Base-by-base conservation (phyloP, 2,888 invertebrate species). In the Emmelina monodactyla region DNA sequence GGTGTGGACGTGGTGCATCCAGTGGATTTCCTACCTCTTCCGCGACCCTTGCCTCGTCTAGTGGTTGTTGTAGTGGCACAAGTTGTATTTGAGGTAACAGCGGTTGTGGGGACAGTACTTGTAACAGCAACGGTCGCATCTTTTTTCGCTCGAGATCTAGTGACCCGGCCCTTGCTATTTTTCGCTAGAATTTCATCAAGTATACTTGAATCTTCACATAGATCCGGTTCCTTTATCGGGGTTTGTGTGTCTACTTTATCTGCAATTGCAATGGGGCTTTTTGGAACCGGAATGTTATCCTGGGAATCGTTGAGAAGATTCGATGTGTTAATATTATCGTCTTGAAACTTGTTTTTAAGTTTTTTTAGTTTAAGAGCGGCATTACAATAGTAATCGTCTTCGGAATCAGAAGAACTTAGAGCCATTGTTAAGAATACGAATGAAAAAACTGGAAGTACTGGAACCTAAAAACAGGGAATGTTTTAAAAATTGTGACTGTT, bases 371-470 rank as follows among this genome's bases (percentile, higher is more conserved):
- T 69, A 28, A 59, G 53, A 1, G 66, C 66, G 25, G 61, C 48
- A 34, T 72, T 70, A 1, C 68, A 61, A 43, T 72, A 79, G 43
- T 62, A 70, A 40, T 79, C 76, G 19, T 73, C 73, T 16, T 78
- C 78, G 0, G 76, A 76, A 41, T 72, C 76, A 0, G 76, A 73
- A 1, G 69, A 72, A 41, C 58, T n/a, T n/a, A n/a, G n/a, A n/a
- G n/a, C n/a, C n/a, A n/a, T n/a, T n/a, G n/a, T n/a, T n/a, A n/a
- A n/a, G n/a, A n/a, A n/a, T n/a, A n/a, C n/a, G n/a, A n/a, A n/a
- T n/a, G n/a, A n/a, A n/a, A n/a, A n/a, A n/a, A n/a, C n/a, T n/a
- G n/a, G n/a, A n/a, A n/a, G n/a, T n/a, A n/a, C n/a, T n/a, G n/a
- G n/a, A n/a, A n/a, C n/a, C n/a, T n/a, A n/a, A n/a, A n/a, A n/a